phyloP scores from a whole-genome alignment of 2,888 invertebrate genomes.

The Sphaeridia pumilis region DNA sequence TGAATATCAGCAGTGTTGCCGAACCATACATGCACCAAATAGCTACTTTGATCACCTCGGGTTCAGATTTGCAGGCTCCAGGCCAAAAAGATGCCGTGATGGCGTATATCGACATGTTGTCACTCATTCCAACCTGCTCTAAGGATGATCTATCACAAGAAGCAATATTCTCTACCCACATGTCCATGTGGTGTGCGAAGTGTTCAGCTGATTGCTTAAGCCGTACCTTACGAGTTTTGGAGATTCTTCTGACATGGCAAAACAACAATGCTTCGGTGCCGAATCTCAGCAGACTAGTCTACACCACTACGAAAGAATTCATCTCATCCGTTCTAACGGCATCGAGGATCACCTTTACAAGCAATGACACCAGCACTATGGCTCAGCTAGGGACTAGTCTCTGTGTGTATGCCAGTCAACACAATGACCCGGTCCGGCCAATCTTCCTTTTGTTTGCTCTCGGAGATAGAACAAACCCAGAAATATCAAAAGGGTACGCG shows the following conservation, averaged over 20 bases:
- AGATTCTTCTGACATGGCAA: constrained; percentile 12
- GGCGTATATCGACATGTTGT: constrained; percentile 27
- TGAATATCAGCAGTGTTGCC: neutral
- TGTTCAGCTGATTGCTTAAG: constrained; percentile 22
- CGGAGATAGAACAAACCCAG: constrained; percentile 17
- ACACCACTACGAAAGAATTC: neutral
- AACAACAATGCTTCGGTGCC: neutral
- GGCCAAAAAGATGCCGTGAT: constrained; percentile 21
- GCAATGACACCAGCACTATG: constrained; percentile 25
- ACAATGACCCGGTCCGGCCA: neutral
- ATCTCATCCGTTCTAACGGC: neutral
- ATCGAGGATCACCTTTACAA: constrained; percentile 5
- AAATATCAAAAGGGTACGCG: constrained; percentile 23
- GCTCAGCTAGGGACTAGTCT: constrained; percentile 28
- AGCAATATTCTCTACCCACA: constrained; percentile 21
- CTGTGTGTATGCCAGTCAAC: constrained; percentile 7
- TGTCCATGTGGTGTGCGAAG: constrained; percentile 25
- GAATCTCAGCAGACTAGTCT: neutral
- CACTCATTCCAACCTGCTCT: constrained; percentile 12
- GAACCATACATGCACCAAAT: constrained; percentile 4
- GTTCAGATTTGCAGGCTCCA: too few relatives aligned
- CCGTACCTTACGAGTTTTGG: constrained; percentile 22
- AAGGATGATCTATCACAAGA: constrained; percentile 18
- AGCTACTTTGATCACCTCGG: constrained; percentile 3
- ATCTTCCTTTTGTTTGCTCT: constrained; percentile 27